Percentiles rank a stretch among this genome's conserved stretches.
phyloP scores from a whole-genome alignment of 1,140 invertebrate species.

The Drosophila arizonae region DNA sequence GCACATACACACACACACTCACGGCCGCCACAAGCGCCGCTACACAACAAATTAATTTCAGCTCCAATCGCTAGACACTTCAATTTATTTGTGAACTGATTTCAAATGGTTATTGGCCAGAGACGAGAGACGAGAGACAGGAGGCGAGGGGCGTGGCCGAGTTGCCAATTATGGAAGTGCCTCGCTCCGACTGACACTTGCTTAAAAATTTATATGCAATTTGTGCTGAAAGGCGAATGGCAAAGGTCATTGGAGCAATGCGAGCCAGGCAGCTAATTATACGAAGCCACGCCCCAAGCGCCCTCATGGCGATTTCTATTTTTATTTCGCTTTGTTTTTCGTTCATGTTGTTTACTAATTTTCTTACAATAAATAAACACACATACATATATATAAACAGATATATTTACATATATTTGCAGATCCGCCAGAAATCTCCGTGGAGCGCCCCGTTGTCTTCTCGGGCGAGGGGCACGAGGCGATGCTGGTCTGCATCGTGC shows the following conservation, averaged over 20 bases:
- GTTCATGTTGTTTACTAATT: constrained; percentile 6
- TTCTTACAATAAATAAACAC: not conserved
- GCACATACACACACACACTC: too few species aligned
- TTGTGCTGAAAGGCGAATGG: constrained; percentile 42
- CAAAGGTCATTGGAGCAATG: constrained; percentile 8
- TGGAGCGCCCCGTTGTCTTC: constrained; percentile 86
- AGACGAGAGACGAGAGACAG: constrained; percentile 3
- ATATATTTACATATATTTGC: constrained; percentile 10
- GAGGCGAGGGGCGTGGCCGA: constrained; percentile 45
- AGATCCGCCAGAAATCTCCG: constrained; percentile 87
- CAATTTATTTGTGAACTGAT: constrained; percentile 78
- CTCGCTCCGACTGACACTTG: constrained; percentile 56
- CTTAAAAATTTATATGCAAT: constrained; percentile 77
- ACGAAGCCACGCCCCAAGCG: not conserved
- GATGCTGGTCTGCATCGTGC: constrained; percentile 87
- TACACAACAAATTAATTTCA: constrained; percentile 77
- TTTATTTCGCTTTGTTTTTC: not conserved
- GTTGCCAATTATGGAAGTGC: constrained; percentile 73
- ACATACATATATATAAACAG: constrained; percentile 6
- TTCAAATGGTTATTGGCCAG: constrained; percentile 67
- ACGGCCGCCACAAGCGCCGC: not conserved
- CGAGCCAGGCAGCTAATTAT: constrained; percentile 50
- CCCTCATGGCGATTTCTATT: constrained; percentile 27
- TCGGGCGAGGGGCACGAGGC: constrained; percentile 87
- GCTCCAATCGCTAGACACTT: constrained; percentile 54